Base-by-base conservation (phyloP, 2,888 invertebrate species). In the Neoitamus cyanurus region DNA sequence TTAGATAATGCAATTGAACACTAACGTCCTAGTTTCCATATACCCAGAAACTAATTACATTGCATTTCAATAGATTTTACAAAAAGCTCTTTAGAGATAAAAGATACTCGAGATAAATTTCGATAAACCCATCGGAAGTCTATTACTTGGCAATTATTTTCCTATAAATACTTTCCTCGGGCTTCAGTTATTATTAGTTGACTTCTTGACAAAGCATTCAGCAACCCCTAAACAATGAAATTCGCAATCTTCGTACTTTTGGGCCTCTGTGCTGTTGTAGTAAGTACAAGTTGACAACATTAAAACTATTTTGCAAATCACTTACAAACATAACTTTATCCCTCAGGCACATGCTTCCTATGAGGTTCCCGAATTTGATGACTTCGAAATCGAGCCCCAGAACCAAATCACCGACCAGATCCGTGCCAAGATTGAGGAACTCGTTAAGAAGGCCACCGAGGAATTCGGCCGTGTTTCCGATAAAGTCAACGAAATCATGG, bases 181-280 rank as follows among this genome's bases (percentile, higher is more conserved):
- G 20, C 25, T 25, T 58, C 58, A 1, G 11, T 20, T 1, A 6
- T 58, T 20, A 58, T 58, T 58, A 58, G 58, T 58, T 58, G 58
- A 58, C 58, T 58, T 20, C 58, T 58, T 58, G 58, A 9, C 2
- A 15, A 25, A 58, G 58, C 25, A 58, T 58, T 58, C 58, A 58
- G 58, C 25, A 58, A 58, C 9, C 15, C 3, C 58, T 25, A 58
- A 85, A 85, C n/a, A 46, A 85, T 85, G 85, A 85, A 84, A 83
- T 85, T 85, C 83, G 78, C 84, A 20, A 69, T 83, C 11, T 15
- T 83, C 58, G 70, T 85, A 11, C 48, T 85, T 42, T 83, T 85
- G 69, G 85, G 84, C 42, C 31, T 85, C 75, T 37, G 80, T 36
- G 85, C 85, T 36, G 7, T 84, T 46, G 30, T 72, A 7, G 85